Evolutionary conservation across 2,888 invertebrate genomes (phyloP), one percentile per base, ranked within the genome.

Genomic region (Dolomedes plantarius): DNA sequence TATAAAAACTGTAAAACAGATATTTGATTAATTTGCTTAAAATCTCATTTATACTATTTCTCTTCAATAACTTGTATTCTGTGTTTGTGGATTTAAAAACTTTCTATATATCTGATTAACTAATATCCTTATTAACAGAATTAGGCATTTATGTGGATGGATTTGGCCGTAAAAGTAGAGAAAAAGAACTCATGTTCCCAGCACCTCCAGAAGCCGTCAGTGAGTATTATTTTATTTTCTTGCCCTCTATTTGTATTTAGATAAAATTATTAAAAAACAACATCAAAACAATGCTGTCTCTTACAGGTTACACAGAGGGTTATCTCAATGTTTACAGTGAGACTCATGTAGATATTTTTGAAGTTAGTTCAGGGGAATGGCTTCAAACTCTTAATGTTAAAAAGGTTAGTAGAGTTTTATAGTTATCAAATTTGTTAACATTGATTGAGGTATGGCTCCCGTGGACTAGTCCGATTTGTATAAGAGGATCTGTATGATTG

Each of bases 121-220:
- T n/a, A n/a, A n/a, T n/a, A n/a, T n/a, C n/a, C n/a, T n/a, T n/a
- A n/a, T n/a, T n/a, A n/a, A n/a, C 89, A 92, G 92, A 96, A 68
- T 93, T 98, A 75, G 98, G 97, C 68, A 94, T 98, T 86, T 98
- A 97, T 92, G 98, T 98, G 67, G 97, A 98, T 92, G 93, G 95
- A 89, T 94, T 94, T 91, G 98, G 98, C 0, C 94, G 96, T 88
- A 95, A 97, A 89, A 97, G 96, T 29, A 92, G 99, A 67, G 96
- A 97, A 90, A 94, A 96, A 80, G 99, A 99, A 93, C 95, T 99
- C 88, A 98, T 99, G 97, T 99, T 98, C 93, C 98, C 99, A 2
- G 87, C 87, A 6, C 79, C 79, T 29, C 87, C 87, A 29, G 81
- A 76, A 50, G 87, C 87, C 31, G 83, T 87, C 62, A 87, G 87